phyloP scores from a whole-genome alignment of 2,797 vertebrate genomes.

The Austrolebias charrua region DNA sequence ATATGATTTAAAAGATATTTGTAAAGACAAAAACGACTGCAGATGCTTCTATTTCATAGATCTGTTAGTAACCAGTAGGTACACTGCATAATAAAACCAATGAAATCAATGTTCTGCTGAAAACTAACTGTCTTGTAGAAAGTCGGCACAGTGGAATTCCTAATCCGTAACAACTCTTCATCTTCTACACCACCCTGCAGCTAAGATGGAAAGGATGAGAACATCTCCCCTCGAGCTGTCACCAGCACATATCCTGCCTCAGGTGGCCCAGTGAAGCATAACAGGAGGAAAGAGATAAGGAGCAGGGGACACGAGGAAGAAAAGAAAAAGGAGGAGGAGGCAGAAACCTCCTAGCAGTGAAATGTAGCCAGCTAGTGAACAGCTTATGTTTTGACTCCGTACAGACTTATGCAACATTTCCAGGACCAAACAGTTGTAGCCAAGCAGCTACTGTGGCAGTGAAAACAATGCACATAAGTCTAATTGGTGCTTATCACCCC shows the following conservation, averaged over 20 bases:
- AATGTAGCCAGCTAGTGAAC: slow-evolving; percentile 45
- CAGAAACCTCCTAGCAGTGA: slow-evolving; percentile 50
- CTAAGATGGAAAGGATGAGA: slow-evolving; percentile 45
- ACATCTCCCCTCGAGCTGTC: slow-evolving; percentile 65
- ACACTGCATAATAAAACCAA: slow-evolving; percentile 13
- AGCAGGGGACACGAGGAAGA: slow-evolving; percentile 35
- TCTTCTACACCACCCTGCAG: slow-evolving; percentile 37
- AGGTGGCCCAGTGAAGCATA: slow-evolving; percentile 58
- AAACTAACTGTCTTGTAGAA: slow-evolving; percentile 21
- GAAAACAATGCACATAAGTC: slow-evolving; percentile 42
- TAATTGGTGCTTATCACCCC: slow-evolving; percentile 47
- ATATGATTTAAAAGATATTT: not conserved
- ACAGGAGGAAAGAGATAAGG: slow-evolving; percentile 31
- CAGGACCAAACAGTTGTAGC: slow-evolving; percentile 21
- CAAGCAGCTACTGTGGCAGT: slow-evolving; percentile 35
- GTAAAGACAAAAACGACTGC: not conserved
- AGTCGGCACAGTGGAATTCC: slow-evolving; percentile 30
- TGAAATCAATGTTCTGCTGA: slow-evolving; percentile 5
- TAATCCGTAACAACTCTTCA: slow-evolving; percentile 43
- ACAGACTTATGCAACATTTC: slow-evolving; percentile 47
- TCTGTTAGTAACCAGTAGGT: not conserved
- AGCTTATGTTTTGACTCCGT: slow-evolving; percentile 52
- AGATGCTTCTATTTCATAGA: not conserved
- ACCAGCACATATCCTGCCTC: slow-evolving; percentile 45
- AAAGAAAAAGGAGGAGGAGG: slow-evolving; percentile 37